phyloP scores from a whole-genome alignment of 2,797 vertebrate species.

The Labroides dimidiatus region DNA sequence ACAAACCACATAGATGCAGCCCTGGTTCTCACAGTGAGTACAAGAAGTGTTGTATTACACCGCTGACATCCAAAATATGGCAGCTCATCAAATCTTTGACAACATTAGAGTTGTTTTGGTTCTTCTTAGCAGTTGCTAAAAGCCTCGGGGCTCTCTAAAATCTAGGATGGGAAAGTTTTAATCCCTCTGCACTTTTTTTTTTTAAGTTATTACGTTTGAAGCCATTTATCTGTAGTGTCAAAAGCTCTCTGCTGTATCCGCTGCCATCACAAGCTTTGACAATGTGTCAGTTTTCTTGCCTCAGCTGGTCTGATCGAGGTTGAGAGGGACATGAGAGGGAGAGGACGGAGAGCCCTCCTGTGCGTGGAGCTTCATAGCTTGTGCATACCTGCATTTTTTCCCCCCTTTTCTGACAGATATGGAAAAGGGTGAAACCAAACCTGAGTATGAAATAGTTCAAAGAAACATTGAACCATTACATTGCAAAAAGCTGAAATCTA shows the following conservation, averaged over 20 bases:
- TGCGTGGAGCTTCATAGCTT: conserved; percentile 30
- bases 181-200: conserved; percentile 44
- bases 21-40: conserved; percentile 80
- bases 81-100: conserved; percentile 21
- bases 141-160: conserved; percentile 21
- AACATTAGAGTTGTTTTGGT: conserved; percentile 27
- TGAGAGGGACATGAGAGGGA: conserved; percentile 6
- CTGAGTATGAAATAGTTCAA: conserved; percentile 12
- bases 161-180: conserved; percentile 20
- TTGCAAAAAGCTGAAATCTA: too few relatives aligned
- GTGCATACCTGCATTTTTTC: neutral
- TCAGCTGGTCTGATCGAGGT: conserved; percentile 55
- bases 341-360: conserved; percentile 39
- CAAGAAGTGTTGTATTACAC: conserved; percentile 18
- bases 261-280: conserved; percentile 34
- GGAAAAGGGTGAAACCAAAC: conserved; percentile 7
- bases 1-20: conserved; percentile 74
- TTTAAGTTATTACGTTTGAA: conserved; percentile 50
- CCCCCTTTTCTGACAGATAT: conserved; percentile 7
- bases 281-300: conserved; percentile 50
- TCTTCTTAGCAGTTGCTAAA: conserved; percentile 27
- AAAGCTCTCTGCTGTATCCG: conserved; percentile 54
- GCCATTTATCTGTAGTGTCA: conserved; percentile 47
- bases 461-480: conserved; percentile 5
- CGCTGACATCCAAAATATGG: conserved; percentile 18